Percentiles rank a stretch among this genome's conserved stretches.
Conservation (phyloP, 2,113 vertebrate genomes). For the Mobula hypostoma region DNA sequence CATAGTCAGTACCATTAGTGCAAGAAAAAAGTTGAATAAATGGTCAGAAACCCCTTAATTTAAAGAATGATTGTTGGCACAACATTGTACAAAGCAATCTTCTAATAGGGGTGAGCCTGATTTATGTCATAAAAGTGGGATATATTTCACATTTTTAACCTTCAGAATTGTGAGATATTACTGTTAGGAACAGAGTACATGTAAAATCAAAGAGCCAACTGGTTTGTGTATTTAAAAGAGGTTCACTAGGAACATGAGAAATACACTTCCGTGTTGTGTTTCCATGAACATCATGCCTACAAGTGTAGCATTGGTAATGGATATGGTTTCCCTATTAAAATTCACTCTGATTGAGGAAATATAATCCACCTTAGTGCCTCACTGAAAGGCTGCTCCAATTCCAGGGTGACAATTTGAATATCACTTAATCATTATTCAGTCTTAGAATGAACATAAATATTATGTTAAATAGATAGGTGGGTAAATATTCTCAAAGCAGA, state of each 20-base stretch:
- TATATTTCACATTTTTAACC: neutral
- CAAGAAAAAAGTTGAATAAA: neutral
- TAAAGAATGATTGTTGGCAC: neutral
- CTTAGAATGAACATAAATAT: neutral
- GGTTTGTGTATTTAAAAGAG: neutral
- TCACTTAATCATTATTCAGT: neutral
- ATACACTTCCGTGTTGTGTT: neutral
- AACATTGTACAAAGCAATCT: neutral
- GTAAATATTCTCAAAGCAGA: neutral
- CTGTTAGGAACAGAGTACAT: neutral
- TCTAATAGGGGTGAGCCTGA: neutral
- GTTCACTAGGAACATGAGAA: neutral
- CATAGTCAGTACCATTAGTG: neutral
- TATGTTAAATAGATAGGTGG: neutral
- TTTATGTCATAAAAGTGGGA: neutral
- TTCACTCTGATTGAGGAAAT: constrained; percentile 21
- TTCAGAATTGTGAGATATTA: neutral
- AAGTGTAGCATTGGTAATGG: neutral
- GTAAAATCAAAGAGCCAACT: neutral
- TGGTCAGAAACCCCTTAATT: neutral
- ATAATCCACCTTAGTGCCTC: neutral
- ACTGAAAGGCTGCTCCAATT: neutral
- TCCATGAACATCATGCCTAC: neutral
- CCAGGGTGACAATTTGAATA: neutral
- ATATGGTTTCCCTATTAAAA: neutral